Conservation (phyloP, 1,140 invertebrate species). For the Hycleus phaleratus region DNA sequence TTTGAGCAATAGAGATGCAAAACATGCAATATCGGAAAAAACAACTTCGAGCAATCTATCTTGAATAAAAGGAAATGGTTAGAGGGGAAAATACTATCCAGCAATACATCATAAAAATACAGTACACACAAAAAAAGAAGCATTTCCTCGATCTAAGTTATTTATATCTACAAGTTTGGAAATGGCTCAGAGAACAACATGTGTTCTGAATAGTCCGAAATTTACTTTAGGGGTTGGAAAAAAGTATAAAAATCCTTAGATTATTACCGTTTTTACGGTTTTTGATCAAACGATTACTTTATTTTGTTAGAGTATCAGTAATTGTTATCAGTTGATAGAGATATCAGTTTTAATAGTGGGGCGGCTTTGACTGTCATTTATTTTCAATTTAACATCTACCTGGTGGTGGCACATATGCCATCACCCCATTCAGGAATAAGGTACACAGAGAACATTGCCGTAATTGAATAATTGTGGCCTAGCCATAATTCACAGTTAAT, state of each 20-base stretch:
- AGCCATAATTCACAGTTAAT: constrained; percentile 27
- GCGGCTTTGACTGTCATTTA: too few species aligned
- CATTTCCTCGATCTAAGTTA: constrained; percentile 24
- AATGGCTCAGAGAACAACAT: constrained; percentile 15
- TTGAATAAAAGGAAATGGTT: too few species aligned
- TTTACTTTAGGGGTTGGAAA: neutral
- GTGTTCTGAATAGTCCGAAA: constrained; percentile 15
- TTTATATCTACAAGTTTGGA: constrained; percentile 23
- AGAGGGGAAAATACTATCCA: neutral
- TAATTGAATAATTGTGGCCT: constrained; percentile 28
- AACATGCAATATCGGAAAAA: constrained; percentile 22
- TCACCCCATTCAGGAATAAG: neutral
- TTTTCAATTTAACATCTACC: neutral
- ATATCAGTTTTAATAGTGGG: too few species aligned
- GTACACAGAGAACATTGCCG: constrained; percentile 11
- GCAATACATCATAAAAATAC: constrained; percentile 20
- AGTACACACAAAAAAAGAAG: constrained; percentile 12
- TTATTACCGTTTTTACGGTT: too few species aligned
- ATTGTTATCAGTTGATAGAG: too few species aligned
- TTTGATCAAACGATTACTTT: too few species aligned
- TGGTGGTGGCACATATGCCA: constrained; percentile 13
- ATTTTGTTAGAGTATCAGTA: too few species aligned
- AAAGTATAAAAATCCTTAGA: too few species aligned
- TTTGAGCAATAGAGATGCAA: constrained; percentile 5
- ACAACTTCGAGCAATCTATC: neutral